phyloP scores from a whole-genome alignment of 2,113 vertebrate species.

The Elachura formosa region DNA sequence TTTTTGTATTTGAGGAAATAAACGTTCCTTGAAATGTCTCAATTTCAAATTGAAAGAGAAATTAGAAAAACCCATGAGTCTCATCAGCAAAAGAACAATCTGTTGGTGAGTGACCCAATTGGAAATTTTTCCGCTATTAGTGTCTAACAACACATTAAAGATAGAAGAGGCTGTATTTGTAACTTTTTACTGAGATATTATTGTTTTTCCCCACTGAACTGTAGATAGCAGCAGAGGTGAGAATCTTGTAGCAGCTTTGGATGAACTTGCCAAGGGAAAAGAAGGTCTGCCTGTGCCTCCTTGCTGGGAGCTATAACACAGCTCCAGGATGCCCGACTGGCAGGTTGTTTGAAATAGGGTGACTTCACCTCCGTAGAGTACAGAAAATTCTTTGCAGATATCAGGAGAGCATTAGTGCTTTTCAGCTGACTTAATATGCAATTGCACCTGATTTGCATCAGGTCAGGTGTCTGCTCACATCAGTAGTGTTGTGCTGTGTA shows the following conservation, averaged over 20 bases:
- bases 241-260: not conserved
- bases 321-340: not conserved
- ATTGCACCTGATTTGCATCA: not conserved
- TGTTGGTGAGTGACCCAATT: not conserved
- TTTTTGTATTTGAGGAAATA: not conserved
- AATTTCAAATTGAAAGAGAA: slow-evolving; percentile 7
- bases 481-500: not conserved
- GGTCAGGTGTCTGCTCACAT: not conserved
- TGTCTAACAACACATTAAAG: not conserved
- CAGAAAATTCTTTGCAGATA: not conserved
- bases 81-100: not conserved
- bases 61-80: not conserved
- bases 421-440: not conserved
- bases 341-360: not conserved
- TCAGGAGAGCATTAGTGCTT: not conserved
- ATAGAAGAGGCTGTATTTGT: not conserved
- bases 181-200: not conserved
- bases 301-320: not conserved
- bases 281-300: not conserved
- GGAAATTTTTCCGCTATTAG: not conserved
- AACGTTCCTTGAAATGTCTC: not conserved
- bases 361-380: not conserved
- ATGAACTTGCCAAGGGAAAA: not conserved
- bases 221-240: not conserved
- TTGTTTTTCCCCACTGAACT: not conserved